Evolutionary conservation across 2,888 invertebrate genomes (phyloP), one percentile per base, ranked within the genome.

Genomic region (Schizotus pectinicornis): DNA sequence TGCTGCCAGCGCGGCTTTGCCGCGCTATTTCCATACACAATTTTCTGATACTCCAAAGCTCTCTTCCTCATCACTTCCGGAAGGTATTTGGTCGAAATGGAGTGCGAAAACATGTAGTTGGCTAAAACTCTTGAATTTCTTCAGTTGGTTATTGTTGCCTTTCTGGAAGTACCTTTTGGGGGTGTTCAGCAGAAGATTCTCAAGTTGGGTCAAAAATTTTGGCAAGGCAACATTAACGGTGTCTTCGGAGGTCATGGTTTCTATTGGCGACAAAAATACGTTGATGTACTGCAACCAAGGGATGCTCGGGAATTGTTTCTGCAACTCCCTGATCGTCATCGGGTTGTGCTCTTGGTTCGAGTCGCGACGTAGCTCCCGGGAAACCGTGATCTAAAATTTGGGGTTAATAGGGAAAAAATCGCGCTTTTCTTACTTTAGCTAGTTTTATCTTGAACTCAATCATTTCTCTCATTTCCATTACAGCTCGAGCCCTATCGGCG

Each of bases 61-160:
- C 11, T 14, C 7, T 42, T 7, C 1, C 30, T 30, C 0, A 22
- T 31, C 12, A 3, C 3, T 6, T 42, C 2, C 7, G 11, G 30
- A n/a, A 42, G 32, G 32, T 65, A 62, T 3, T 75, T 69, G 53
- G 77, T 77, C 1, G 78, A 76, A 3, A 81, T 78, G 3, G 73
- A 71, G 58, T 83, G 75, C 83, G 84, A 84, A 72, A 83, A 72
- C 65, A 83, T 75, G 67, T 84, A 85, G 69, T 85, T 84, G 39
- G 84, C 81, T 38, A 83, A 71, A 3, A 77, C 78, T 56, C 84
- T 62, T 46, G 39, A 54, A 52, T 45, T 47, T 52, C 42, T 66
- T 14, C 9, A 34, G 9, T 31, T 34, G 31, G 7, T 37, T 9
- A 8, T 2, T 45, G 30, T 37, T 39, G n/a, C n/a, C n/a, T 42